These are phyloP conservation scores for Hephaestus fuliginosus DNA, from an alignment of 2,797 vertebrate species.

Conservation along the genomic window DNA sequence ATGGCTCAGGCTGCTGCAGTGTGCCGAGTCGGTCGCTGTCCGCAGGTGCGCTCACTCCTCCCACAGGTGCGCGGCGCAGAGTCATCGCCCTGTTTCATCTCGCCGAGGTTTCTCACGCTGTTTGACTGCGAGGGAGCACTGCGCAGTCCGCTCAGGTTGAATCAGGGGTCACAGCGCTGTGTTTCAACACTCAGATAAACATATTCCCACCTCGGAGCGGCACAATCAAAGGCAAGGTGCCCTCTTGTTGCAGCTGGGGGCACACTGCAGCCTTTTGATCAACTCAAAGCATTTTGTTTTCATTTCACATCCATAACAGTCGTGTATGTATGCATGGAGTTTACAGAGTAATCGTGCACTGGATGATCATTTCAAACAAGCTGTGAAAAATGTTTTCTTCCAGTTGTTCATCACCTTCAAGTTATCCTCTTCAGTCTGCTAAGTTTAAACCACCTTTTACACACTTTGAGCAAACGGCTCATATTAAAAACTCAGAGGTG, in stretches of 20 bases:
- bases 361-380: too few relatives aligned
- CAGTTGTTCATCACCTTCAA: too few relatives aligned
- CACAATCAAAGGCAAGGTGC: constrained; percentile 42
- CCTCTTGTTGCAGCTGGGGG: too few relatives aligned
- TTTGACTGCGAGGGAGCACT: neutral
- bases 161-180: constrained; percentile 45
- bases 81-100: constrained; percentile 61
- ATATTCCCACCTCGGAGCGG: constrained; percentile 19
- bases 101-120: constrained; percentile 51
- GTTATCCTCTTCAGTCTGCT: too few relatives aligned
- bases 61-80: constrained; percentile 55
- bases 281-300: neutral
- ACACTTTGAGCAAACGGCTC: too few relatives aligned
- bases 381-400: too few relatives aligned
- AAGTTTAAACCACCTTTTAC: too few relatives aligned
- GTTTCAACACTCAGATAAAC: neutral
- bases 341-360: too few relatives aligned
- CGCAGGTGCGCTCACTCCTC: constrained; percentile 74
- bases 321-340: too few relatives aligned
- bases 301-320: neutral
- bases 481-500: neutral
- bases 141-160: constrained; percentile 48
- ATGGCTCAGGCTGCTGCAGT: constrained; percentile 39
- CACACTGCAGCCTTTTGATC: neutral
- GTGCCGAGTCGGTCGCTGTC: neutral